Evolutionary conservation across 2,113 vertebrate genomes (phyloP), one percentile per base, ranked within the genome.

Genomic region (Gymnorhina tibicen): DNA sequence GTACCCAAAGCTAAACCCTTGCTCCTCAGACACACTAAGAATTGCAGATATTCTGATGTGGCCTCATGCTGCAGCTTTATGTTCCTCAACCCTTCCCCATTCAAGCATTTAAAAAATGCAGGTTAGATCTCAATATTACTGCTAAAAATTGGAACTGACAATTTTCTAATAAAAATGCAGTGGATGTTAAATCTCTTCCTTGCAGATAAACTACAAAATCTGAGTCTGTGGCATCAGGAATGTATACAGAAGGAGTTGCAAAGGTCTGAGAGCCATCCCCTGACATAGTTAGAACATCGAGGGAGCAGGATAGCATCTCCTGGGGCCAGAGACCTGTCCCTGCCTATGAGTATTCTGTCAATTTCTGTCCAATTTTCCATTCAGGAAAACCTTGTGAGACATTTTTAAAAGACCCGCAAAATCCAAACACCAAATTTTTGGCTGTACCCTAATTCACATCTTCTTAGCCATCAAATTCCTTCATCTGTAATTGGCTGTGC

Each of bases 141-240:
- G 39, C 50, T 70, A 53, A 88, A 94, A 86, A 59, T 59, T 47
- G 33, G 33, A 92, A 87, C 53, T 42, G 68, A 77, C 55, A 86
- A 55, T 58, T 58, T 74, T 49, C 55, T 88, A 83, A 70, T 69
- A 92, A 90, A 96, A 92, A 91, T 84, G 33, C 75, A 70, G 28
- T 11, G 33, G n/a, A 42, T 77, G 13, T 41, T 93, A 73, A 86
- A 88, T 85, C 42, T 53, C 67, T 66, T 63, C 41, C 85, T 75
- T 76, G 63, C 12, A 91, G 50, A 80, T 74, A 93, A 88, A 55
- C 63, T 60, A 53, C 35, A 90, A 68, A 89, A 82, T 82, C 27
- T 22, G 47, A 58, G 18, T 50, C 16, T 73, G 28, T 60, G 33
- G 19, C 60, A 85, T 47, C 26, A 89, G 35, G 32, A 81, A 64